These are phyloP conservation scores for Epicampocera succincta DNA, from an alignment of 2,888 invertebrate species.

Conservation along the genomic window DNA sequence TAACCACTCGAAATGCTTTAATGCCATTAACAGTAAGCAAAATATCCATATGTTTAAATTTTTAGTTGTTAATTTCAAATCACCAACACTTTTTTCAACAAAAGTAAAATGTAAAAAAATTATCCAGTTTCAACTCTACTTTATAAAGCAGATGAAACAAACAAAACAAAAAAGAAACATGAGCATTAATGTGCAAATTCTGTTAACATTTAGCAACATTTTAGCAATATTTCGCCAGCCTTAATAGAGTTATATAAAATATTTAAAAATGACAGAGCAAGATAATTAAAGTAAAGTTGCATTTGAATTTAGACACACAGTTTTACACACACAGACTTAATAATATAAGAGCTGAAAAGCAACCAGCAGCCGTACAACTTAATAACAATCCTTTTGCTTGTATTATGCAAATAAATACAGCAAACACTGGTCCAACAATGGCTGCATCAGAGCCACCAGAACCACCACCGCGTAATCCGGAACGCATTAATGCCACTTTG, in stretches of 20 bases:
- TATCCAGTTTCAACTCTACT: conserved; percentile 1
- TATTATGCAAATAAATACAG: conserved; percentile 82
- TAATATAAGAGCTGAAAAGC: not conserved
- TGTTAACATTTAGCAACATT: conserved; percentile 47
- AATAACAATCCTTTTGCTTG: conserved; percentile 27
- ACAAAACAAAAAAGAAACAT: conserved; percentile 39
- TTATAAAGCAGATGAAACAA: conserved; percentile 28
- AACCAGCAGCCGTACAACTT: conserved; percentile 9
- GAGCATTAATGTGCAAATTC: conserved; percentile 50
- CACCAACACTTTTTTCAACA: conserved; percentile 22
- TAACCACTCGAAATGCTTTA: conserved; percentile 17
- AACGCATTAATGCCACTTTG: conserved; percentile 82
- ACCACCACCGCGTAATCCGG: conserved; percentile 82
- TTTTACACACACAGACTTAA: conserved; percentile 13
- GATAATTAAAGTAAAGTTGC: conserved; percentile 39
- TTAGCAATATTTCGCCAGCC: conserved; percentile 45
- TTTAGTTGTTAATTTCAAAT: conserved; percentile 19
- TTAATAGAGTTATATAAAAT: conserved; percentile 23
- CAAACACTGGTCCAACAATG: conserved; percentile 81
- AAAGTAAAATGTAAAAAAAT: not conserved
- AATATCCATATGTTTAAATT: not conserved
- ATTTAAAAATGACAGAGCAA: not conserved
- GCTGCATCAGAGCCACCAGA: conserved; percentile 82
- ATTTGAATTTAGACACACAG: conserved; percentile 29
- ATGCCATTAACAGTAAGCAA: conserved; percentile 36